phyloP scores from a whole-genome alignment of 2,888 invertebrate species.

The Sphaerophoria rueppellii region DNA sequence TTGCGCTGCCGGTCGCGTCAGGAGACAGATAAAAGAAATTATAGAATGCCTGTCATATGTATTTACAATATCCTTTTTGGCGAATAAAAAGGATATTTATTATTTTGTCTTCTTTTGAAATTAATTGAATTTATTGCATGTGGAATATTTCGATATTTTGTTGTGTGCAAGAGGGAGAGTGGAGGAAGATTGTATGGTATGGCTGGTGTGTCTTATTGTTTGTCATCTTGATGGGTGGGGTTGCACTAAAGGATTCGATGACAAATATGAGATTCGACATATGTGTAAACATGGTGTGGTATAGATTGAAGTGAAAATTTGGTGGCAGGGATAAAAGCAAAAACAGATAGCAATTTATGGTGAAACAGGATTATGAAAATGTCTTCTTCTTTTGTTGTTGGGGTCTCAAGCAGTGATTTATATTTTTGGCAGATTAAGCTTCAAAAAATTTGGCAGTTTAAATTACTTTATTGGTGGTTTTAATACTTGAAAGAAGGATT shows the following conservation, averaged over 20 bases:
- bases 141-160: constrained; percentile 37
- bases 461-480: not conserved
- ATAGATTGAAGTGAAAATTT: constrained; percentile 80
- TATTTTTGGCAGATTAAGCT: not conserved
- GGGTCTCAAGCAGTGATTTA: constrained; percentile 4
- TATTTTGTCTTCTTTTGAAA: constrained; percentile 78
- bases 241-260: constrained; percentile 78
- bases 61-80: constrained; percentile 55
- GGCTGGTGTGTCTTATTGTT: constrained; percentile 55
- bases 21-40: constrained; percentile 67
- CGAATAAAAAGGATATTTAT: constrained; percentile 43
- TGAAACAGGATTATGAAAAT: constrained; percentile 1
- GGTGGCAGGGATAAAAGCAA: not conserved
- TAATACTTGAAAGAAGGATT: no score
- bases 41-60: constrained; percentile 80
- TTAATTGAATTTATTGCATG: constrained; percentile 79
- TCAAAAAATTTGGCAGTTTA: not conserved
- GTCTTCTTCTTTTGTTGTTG: not conserved
- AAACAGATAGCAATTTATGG: constrained; percentile 1
- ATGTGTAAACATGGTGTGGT: constrained; percentile 81
- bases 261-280: constrained; percentile 82
- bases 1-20: constrained; percentile 20
- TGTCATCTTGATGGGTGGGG: constrained; percentile 31
- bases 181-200: constrained; percentile 36
- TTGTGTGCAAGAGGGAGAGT: not conserved